A percentile compares a stretch with the other conserved stretches of the same genome.
Evolutionary conservation across 2,888 invertebrate species (phyloP).

Genomic region (Agrilus biguttatus): DNA sequence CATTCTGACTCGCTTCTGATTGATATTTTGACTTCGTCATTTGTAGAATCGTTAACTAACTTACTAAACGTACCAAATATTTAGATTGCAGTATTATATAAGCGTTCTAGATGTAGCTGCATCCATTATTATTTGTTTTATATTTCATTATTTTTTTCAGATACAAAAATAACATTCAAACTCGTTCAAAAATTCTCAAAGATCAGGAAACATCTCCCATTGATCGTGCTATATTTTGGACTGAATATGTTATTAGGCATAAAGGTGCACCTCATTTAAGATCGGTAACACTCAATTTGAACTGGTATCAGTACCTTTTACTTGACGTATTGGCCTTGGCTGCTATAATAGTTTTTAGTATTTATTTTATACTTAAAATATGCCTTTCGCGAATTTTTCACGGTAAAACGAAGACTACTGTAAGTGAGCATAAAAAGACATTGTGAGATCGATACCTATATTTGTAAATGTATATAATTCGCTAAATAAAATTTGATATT

Average conservation of each 20-base stretch:
- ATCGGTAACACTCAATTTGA: constrained; percentile 9
- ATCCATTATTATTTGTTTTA: too few relatives aligned
- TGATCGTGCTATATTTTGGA: constrained; percentile 15
- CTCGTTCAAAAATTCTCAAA: constrained; percentile 10
- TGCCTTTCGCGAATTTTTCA: constrained; percentile 1
- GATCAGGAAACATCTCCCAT: constrained; percentile 13
- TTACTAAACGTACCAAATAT: too few relatives aligned
- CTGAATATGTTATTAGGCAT: constrained; percentile 14
- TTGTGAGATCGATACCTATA: too few relatives aligned
- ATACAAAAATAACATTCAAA: constrained; percentile 9
- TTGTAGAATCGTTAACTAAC: too few relatives aligned
- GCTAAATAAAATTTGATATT: too few relatives aligned
- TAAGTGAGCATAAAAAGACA: background rate
- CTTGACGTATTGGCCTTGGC: constrained; percentile 11
- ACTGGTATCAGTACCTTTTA: constrained; percentile 13
- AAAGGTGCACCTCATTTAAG: constrained; percentile 12
- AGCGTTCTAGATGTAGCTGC: too few relatives aligned
- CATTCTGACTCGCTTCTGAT: too few relatives aligned
- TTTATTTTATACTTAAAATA: background rate
- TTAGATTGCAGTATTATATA: too few relatives aligned
- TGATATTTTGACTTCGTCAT: too few relatives aligned
- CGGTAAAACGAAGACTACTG: background rate
- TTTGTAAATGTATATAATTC: too few relatives aligned
- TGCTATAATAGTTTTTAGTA: background rate
- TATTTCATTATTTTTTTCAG: constrained; percentile 4